phyloP scores from a whole-genome alignment of 2,797 vertebrate genomes.

The Danio jaintianensis region DNA sequence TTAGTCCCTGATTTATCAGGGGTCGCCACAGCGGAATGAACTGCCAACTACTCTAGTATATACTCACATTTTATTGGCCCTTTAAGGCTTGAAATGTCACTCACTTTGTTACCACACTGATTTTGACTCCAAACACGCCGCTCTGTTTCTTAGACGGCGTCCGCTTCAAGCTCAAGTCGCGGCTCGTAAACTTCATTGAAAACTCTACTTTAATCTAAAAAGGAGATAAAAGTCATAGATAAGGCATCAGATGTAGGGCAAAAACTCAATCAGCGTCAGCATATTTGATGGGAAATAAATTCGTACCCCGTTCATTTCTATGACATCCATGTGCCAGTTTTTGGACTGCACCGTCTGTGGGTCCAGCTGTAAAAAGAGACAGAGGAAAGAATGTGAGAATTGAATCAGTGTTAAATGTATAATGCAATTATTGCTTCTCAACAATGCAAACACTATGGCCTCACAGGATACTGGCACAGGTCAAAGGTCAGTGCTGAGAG shows the following conservation, averaged over 20 bases:
- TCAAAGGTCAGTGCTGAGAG: not conserved
- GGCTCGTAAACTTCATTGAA: slow-evolving; percentile 98
- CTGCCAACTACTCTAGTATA: too few relatives aligned
- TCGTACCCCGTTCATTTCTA: slow-evolving; percentile 98
- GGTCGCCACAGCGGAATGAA: too few relatives aligned
- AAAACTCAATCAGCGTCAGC: not conserved
- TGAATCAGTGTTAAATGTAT: not conserved
- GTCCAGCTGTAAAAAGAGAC: slow-evolving; percentile 86
- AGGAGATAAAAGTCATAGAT: not conserved
- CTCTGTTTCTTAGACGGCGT: slow-evolving; percentile 98
- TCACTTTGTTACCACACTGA: slow-evolving; percentile 96
- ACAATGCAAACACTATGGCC: not conserved
- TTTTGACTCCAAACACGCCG: slow-evolving; percentile 97
- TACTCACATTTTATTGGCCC: not conserved
- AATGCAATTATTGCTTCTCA: not conserved
- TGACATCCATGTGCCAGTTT: slow-evolving; percentile 98
- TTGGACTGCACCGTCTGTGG: slow-evolving; percentile 95
- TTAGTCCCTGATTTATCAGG: too few relatives aligned
- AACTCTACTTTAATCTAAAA: slow-evolving; percentile 97
- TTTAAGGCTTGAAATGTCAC: slow-evolving; percentile 53
- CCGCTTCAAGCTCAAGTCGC: slow-evolving; percentile 96
- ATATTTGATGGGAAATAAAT: slow-evolving; percentile 3
- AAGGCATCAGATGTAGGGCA: not conserved
- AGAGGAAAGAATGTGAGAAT: slow-evolving; percentile 31
- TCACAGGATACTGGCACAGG: not conserved